Conservation (phyloP, 1,140 invertebrate species). For the Phthorimaea operculella region DNA sequence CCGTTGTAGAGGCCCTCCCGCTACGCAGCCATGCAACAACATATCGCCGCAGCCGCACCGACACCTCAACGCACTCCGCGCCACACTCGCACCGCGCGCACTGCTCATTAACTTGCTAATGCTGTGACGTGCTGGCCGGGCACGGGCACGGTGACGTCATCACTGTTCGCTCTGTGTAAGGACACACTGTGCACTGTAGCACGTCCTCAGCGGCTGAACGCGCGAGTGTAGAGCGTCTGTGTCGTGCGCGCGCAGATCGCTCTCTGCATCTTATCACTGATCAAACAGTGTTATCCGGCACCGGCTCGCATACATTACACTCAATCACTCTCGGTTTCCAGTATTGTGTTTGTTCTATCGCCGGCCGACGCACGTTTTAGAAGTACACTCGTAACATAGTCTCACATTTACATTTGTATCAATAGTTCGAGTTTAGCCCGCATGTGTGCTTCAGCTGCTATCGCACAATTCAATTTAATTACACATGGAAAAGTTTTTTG, state of each 20-base stretch:
- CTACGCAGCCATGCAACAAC: slow-evolving; percentile 48
- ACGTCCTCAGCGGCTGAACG: not conserved
- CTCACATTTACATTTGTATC: too few relatives aligned
- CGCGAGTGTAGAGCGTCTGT: slow-evolving; percentile 6
- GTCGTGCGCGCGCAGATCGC: slow-evolving; percentile 30
- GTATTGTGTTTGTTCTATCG: slow-evolving; percentile 28
- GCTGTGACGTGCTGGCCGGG: not conserved
- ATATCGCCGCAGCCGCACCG: slow-evolving; percentile 44
- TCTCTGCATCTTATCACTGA: slow-evolving; percentile 43
- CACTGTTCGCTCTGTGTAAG: slow-evolving; percentile 7
- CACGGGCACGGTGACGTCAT: slow-evolving; percentile 14
- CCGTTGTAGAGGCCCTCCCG: slow-evolving; percentile 57
- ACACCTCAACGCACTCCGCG: slow-evolving; percentile 26
- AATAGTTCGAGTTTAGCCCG: too few relatives aligned
- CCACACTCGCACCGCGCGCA: slow-evolving; percentile 31
- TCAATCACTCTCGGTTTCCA: slow-evolving; percentile 24
- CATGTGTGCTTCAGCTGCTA: too few relatives aligned
- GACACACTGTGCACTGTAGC: slow-evolving; percentile 16
- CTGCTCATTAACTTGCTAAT: slow-evolving; percentile 25
- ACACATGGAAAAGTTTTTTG: too few relatives aligned
- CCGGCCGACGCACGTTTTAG: slow-evolving; percentile 18
- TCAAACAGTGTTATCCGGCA: slow-evolving; percentile 52
- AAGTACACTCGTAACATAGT: too few relatives aligned
- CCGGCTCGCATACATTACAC: slow-evolving; percentile 36
- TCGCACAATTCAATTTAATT: too few relatives aligned